Conservation (phyloP, 2,797 vertebrate genomes). For the Salarias fasciatus region DNA sequence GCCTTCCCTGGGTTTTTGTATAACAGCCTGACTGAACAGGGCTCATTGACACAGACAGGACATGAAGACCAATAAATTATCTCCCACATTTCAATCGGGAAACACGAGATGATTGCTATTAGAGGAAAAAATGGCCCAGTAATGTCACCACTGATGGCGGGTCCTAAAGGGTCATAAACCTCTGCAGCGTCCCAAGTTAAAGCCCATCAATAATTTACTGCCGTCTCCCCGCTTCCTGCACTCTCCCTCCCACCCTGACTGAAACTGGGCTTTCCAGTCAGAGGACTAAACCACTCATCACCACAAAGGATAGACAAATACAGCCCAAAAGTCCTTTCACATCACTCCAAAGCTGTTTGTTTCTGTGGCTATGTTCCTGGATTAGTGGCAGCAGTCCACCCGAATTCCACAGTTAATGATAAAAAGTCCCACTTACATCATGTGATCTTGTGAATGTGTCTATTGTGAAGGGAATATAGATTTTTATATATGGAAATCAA, state of each 20-base stretch:
- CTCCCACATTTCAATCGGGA: constrained; percentile 28
- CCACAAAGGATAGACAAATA: constrained; percentile 21
- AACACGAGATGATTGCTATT: constrained; percentile 47
- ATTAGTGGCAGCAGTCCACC: constrained; percentile 1
- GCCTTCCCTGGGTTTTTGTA: constrained; percentile 37
- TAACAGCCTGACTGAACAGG: constrained; percentile 37
- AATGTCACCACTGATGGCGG: constrained; percentile 57
- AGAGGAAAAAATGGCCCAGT: constrained; percentile 36
- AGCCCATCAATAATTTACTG: constrained; percentile 68
- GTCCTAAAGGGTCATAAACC: constrained; percentile 64
- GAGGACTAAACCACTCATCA: constrained; percentile 4
- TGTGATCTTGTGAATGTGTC: no score
- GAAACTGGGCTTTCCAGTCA: constrained; percentile 32
- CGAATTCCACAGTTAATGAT: no score
- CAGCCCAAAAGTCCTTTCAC: background rate
- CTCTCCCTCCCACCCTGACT: constrained; percentile 26
- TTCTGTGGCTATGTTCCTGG: background rate
- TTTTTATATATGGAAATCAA: no score
- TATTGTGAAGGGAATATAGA: no score
- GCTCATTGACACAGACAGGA: constrained; percentile 20
- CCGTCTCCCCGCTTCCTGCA: constrained; percentile 22
- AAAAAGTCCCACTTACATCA: no score
- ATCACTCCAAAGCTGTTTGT: background rate
- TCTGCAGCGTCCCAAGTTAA: constrained; percentile 49
- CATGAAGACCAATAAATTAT: constrained; percentile 31